These are phyloP conservation scores for Ericerus pela DNA, from an alignment of 1,140 invertebrate genomes.

Conservation along the genomic window DNA sequence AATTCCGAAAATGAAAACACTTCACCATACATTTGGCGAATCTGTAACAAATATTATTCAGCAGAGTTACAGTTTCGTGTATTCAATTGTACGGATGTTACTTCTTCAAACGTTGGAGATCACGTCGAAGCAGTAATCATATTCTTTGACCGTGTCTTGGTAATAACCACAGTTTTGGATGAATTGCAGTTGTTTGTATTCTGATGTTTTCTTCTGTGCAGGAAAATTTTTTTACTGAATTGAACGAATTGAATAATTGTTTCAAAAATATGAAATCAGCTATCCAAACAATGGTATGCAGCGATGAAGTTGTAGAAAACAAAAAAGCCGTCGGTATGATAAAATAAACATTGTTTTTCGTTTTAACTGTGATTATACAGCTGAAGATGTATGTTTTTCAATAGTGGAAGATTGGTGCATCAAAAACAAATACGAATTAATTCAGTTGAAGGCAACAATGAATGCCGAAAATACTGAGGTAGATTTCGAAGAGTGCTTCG, in stretches of 20 bases:
- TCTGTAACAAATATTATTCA: constrained; percentile 52
- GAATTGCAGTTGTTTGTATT: neutral
- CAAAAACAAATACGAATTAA: constrained; percentile 49
- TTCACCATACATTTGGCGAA: constrained; percentile 42
- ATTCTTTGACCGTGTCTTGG: neutral
- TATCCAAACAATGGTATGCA: constrained; percentile 38
- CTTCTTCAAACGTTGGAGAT: constrained; percentile 13
- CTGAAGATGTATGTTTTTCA: constrained; percentile 3
- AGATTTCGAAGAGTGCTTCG: constrained; percentile 46
- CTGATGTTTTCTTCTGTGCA: constrained; percentile 21
- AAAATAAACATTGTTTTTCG: constrained; percentile 24
- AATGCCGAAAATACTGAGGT: constrained; percentile 34
- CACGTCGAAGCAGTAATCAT: neutral
- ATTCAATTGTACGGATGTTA: constrained; percentile 32
- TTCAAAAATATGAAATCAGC: constrained; percentile 36
- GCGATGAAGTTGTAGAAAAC: constrained; percentile 24
- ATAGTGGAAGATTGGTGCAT: constrained; percentile 47
- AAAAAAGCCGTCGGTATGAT: constrained; percentile 19
- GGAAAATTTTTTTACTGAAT: constrained; percentile 33
- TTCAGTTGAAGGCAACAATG: constrained; percentile 51
- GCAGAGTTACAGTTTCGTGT: constrained; percentile 39
- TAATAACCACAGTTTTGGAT: too few relatives aligned
- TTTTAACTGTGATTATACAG: neutral
- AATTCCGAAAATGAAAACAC: too few relatives aligned
- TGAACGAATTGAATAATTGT: constrained; percentile 35